Percentiles rank a stretch among this genome's conserved stretches.
phyloP scores from a whole-genome alignment of 2,888 invertebrate genomes.

The Trachelus iudaicus region DNA sequence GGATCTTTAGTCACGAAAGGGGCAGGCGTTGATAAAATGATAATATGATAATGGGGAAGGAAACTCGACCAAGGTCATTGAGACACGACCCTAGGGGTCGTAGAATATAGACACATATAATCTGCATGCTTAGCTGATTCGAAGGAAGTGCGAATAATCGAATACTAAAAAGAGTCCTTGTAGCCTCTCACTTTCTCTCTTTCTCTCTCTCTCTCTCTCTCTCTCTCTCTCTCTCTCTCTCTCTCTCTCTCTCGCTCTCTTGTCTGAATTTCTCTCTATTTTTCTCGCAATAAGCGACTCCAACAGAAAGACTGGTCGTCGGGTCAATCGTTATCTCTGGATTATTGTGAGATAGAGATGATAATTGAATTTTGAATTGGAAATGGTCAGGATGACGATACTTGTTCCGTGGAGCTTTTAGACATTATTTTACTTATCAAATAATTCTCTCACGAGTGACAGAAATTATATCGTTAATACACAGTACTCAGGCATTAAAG shows the following conservation, averaged over 20 bases:
- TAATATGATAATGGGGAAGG: neutral
- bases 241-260: neutral
- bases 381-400: neutral
- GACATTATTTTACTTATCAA: constrained; percentile 29
- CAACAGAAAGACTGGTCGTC: neutral
- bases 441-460: neutral
- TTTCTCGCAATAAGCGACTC: neutral
- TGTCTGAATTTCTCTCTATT: neutral
- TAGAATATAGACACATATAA: constrained; percentile 33
- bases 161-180: neutral
- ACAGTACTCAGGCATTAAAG: neutral
- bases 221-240: neutral
- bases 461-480: neutral
- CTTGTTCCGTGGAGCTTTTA: constrained; percentile 24
- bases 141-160: neutral
- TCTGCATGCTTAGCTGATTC: constrained; percentile 54
- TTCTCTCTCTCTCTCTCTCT: neutral
- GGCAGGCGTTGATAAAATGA: neutral
- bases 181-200: neutral
- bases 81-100: constrained; percentile 7
- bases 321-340: neutral
- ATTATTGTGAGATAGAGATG: neutral
- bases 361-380: neutral
- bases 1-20: neutral
- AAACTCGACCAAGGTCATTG: neutral